These are phyloP conservation scores for Fistularia commersonii DNA, from an alignment of 2,797 vertebrate genomes.

Conservation along the genomic window DNA sequence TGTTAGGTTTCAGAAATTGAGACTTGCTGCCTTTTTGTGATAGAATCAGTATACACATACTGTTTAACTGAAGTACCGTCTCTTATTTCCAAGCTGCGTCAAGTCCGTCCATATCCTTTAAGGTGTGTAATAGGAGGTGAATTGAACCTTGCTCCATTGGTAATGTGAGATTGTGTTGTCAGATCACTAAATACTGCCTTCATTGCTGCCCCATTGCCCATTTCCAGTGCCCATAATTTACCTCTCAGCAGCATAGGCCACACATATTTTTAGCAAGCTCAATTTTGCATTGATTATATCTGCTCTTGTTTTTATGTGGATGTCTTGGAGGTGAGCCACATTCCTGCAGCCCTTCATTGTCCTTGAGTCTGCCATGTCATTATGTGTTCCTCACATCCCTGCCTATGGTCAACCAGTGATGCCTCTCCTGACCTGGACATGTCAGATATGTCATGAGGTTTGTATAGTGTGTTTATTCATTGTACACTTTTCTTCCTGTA, in stretches of 20 bases:
- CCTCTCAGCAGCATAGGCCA: constrained; percentile 28
- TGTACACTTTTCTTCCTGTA: not conserved
- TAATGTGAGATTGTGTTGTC: constrained; percentile 55
- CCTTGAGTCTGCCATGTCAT: constrained; percentile 61
- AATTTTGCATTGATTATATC: constrained; percentile 65
- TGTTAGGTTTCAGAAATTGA: no score
- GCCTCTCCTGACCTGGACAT: constrained; percentile 6
- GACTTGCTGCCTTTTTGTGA: no score
- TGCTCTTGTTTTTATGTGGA: constrained; percentile 48
- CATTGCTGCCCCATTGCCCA: constrained; percentile 47
- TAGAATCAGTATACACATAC: not conserved
- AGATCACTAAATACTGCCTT: constrained; percentile 48
- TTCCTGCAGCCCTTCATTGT: constrained; percentile 45
- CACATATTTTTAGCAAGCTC: constrained; percentile 61
- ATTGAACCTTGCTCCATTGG: constrained; percentile 24
- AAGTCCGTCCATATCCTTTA: constrained; percentile 14
- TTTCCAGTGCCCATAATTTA: constrained; percentile 63
- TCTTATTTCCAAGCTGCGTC: constrained; percentile 42
- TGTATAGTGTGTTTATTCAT: no score
- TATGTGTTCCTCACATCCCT: constrained; percentile 36
- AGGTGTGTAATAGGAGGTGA: constrained; percentile 40
- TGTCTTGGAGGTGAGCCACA: constrained; percentile 52
- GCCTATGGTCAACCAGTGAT: constrained; percentile 3
- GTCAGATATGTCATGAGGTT: not conserved
- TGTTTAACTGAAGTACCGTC: constrained; percentile 4